Evolutionary conservation across 2,113 vertebrate species (phyloP).

Genomic region (Junco hyemalis): DNA sequence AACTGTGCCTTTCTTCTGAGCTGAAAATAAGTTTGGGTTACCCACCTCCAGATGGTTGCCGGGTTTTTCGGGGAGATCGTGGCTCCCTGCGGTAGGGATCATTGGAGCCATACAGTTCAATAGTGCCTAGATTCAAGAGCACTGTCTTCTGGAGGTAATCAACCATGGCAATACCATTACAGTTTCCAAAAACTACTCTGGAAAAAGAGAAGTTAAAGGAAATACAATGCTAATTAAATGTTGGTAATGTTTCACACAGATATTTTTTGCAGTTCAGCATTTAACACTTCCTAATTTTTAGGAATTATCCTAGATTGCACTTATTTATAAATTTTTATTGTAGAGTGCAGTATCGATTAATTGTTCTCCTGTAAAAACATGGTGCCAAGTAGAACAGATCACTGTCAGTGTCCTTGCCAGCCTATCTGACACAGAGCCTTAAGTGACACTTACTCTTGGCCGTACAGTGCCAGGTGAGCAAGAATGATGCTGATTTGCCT

Average conservation of each 20-base stretch:
- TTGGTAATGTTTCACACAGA: neutral
- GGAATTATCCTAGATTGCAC: neutral
- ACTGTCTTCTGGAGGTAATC: conserved; percentile 98
- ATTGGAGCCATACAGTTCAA: conserved; percentile 92
- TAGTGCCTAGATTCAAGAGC: conserved; percentile 89
- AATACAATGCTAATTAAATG: neutral
- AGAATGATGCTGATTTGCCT: neutral
- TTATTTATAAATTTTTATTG: neutral
- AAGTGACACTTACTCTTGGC: neutral
- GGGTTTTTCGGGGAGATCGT: conserved; percentile 91
- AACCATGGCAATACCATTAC: conserved; percentile 93
- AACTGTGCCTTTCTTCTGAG: neutral
- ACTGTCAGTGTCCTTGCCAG: neutral
- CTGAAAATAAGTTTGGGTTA: neutral
- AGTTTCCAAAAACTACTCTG: conserved; percentile 98
- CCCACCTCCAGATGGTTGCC: conserved; percentile 96
- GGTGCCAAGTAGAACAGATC: neutral
- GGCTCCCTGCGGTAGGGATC: conserved; percentile 97
- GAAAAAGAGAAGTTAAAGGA: neutral
- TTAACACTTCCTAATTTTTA: neutral
- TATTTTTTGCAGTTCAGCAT: neutral
- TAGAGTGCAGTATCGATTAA: neutral
- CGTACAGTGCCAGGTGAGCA: neutral
- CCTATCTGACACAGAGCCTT: neutral
- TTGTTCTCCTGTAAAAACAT: neutral